Evolutionary conservation across 1,140 invertebrate genomes (phyloP), one percentile per base, ranked within the genome.

Genomic region (Microplitis mediator): DNA sequence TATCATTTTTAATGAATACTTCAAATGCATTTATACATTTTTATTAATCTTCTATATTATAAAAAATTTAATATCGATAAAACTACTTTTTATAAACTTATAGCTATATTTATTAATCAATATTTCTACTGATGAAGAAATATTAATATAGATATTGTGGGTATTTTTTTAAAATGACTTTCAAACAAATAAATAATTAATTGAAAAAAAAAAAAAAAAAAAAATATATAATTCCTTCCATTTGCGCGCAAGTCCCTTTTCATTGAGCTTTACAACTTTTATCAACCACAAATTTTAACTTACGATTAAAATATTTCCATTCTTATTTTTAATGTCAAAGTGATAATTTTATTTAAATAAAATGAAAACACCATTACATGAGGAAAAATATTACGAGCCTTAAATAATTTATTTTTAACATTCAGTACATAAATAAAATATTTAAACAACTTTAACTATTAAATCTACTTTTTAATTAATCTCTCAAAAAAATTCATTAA

Each of bases 21-120:
- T n/a, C 14, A 45, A 23, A 9, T 13, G 69, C 61, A 64, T 71
- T 71, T 54, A 45, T 71, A 64, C 31, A 71, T 61, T 64, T 71
- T 71, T 50, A 14, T 71, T 35, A 35, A 54, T 56, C 14, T 39
- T 54, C n/a, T 3, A 35, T 69, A 35, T 23, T 16, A 9, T 32
- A 35, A 72, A 58, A 72, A 65, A 32, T 11, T 71, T 52, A 31
- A 54, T 9, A 52, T 34, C 65, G 11, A 67, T 45, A 16, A 67
- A 67, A 31, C 31, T 61, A 23, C 13, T 58, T 16, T 58, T 58
- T 58, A 58, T 16, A 52, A 52, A 52, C n/a, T 52, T 2, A 52
- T 11, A 52, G 9, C 9, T 11, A 52, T 52, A 11, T 52, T 52
- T 52, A 11, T 14, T 52, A 23, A 23, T 23, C 23, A 23, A 23